A percentile compares a stretch with the other conserved stretches of the same genome.
Evolutionary conservation across 2,888 invertebrate genomes (phyloP).

Genomic region (Beris morrisii): DNA sequence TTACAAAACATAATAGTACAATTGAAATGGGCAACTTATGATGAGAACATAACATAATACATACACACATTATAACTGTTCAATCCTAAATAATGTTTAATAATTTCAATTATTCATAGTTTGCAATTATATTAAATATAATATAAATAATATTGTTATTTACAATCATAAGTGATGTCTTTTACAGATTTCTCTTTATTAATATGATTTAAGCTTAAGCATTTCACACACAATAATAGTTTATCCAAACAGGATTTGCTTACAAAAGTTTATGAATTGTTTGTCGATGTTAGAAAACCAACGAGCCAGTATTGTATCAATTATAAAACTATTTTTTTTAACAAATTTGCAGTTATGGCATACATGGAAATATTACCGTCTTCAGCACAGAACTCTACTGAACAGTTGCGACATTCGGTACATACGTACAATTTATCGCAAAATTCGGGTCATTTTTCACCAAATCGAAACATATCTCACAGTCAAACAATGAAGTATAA

Average conservation of each 20-base stretch:
- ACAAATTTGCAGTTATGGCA: constrained; percentile 77
- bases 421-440: constrained; percentile 69
- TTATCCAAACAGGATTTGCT: no score
- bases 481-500: constrained; percentile 56
- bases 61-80: neutral
- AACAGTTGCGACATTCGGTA: constrained; percentile 84
- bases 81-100: neutral
- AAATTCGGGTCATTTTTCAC: constrained; percentile 51
- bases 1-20: no score
- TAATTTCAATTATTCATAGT: neutral
- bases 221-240: no score
- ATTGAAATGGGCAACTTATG: no score
- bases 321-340: neutral
- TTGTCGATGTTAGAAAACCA: no score
- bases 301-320: no score
- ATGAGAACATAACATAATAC: no score
- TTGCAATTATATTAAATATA: neutral
- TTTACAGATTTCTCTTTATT: no score
- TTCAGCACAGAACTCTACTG: constrained; percentile 69
- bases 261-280: no score
- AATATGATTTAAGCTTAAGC: no score
- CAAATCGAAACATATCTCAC: constrained; percentile 53
- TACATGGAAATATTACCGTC: constrained; percentile 96
- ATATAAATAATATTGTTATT: no score
- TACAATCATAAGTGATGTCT: neutral